Base-by-base conservation (phyloP, 2,888 invertebrate species). In the Cybosia mesomella region DNA sequence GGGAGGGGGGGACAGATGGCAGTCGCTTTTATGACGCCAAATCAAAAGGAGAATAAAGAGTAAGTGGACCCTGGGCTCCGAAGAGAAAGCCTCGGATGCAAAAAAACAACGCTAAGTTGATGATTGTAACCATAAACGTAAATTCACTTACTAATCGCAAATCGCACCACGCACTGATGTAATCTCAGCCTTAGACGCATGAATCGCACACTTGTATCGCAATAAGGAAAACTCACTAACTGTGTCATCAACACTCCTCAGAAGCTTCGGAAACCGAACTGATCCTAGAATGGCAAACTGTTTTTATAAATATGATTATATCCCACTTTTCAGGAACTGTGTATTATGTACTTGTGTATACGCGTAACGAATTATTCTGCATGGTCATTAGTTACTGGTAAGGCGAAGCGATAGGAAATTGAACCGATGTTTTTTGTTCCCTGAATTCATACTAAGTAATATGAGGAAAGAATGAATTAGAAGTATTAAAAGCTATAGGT, bases 281-380 rank as follows among this genome's bases (percentile, higher is more conserved):
- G 63, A 75, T 66, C 59, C 67, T 64, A 54, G 75, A 72, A 77
- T 58, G 62, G 24, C 39, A 32, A 62, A 76, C 57, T 62, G 64
- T 87, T 84, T 85, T 85, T 91, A 90, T 92, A 90, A 89, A 89
- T 91, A 93, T 91, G 91, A 85, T 90, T 89, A 91, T 89, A 86
- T 88, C 85, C 88, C 87, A 89, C 92, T 91, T 91, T 91, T 90
- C 92, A 92, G 93, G 92, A 92, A 94, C 89, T 87, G 15, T 13
- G 9, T 82, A 15, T n/a, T 8, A 9, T 82, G 68, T 73, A 69
- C 22, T 28, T 24, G 66, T 60, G 54, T 79, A 61, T 91, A 92
- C 91, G 93, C 92, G 77, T 89, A 57, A 66, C 61, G 65, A 73
- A 77, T 76, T 83, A 82, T 74, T 72, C 75, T 67, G 83, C 85